phyloP scores from a whole-genome alignment of 2,113 vertebrate species.

The Toxostoma redivivum region DNA sequence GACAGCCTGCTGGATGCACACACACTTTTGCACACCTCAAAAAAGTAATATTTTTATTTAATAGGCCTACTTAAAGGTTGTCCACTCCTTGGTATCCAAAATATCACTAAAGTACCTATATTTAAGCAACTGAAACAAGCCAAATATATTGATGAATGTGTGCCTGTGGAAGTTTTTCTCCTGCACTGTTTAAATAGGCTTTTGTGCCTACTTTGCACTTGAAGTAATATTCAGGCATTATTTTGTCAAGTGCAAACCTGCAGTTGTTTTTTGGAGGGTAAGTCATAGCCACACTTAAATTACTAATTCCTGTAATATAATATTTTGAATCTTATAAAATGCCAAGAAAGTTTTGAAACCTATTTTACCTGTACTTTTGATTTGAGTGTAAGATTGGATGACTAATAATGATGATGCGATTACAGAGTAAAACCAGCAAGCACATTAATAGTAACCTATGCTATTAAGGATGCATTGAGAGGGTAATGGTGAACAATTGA shows the following conservation, averaged over 20 bases:
- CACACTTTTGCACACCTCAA: background rate
- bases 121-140: background rate
- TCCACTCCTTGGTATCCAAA: background rate
- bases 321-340: background rate
- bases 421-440: background rate
- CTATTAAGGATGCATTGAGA: background rate
- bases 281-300: background rate
- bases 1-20: background rate
- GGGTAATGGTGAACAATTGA: accelerated
- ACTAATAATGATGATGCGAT: background rate
- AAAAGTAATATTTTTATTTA: background rate
- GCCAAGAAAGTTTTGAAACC: background rate
- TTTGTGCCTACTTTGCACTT: background rate
- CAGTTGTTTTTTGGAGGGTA: background rate
- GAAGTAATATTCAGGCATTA: background rate
- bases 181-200: background rate
- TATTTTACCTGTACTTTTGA: background rate
- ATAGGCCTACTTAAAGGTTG: background rate
- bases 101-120: background rate
- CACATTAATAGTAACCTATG: accelerated
- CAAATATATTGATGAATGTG: background rate
- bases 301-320: background rate
- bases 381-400: background rate
- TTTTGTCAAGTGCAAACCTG: background rate
- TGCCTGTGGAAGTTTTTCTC: background rate